Percentiles rank a stretch among this genome's conserved stretches.
These are phyloP conservation scores for Anoura caudifer DNA, from an alignment of 2,113 vertebrate species.

Conservation along the genomic window DNA sequence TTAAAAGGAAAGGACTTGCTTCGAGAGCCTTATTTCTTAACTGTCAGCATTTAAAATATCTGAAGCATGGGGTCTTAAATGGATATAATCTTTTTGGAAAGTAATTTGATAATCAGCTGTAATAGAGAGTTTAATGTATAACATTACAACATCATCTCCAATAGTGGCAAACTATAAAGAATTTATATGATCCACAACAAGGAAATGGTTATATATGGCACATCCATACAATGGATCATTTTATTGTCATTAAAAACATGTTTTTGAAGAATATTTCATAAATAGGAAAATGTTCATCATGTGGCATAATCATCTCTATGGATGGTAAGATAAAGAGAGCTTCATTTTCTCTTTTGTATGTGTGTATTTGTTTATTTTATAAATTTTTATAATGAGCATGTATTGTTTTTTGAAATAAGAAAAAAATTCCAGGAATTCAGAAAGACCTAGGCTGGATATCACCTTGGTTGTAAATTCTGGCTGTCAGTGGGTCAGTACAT, in stretches of 20 bases:
- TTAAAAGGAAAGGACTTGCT: neutral
- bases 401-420: constrained; percentile 10
- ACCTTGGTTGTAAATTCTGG: neutral
- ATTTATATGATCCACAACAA: neutral
- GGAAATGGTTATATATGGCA: neutral
- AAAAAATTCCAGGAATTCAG: constrained; percentile 47
- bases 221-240: neutral
- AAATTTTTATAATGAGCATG: neutral
- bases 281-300: constrained; percentile 1
- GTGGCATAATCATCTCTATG: neutral
- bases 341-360: neutral
- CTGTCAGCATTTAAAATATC: constrained; percentile 10
- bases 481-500: neutral
- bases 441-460: neutral
- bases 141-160: neutral
- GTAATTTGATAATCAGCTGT: constrained; percentile 35
- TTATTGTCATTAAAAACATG: neutral
- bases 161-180: neutral
- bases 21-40: constrained; percentile 18
- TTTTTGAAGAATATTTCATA: constrained; percentile 31
- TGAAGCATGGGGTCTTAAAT: neutral
- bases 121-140: neutral
- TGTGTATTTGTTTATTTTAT: neutral
- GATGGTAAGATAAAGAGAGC: neutral
- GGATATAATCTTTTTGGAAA: constrained; percentile 27